A percentile compares a stretch with the other conserved stretches of the same genome.
Conservation (phyloP, 2,797 vertebrate species). For the Eleutherodactylus coqui region DNA sequence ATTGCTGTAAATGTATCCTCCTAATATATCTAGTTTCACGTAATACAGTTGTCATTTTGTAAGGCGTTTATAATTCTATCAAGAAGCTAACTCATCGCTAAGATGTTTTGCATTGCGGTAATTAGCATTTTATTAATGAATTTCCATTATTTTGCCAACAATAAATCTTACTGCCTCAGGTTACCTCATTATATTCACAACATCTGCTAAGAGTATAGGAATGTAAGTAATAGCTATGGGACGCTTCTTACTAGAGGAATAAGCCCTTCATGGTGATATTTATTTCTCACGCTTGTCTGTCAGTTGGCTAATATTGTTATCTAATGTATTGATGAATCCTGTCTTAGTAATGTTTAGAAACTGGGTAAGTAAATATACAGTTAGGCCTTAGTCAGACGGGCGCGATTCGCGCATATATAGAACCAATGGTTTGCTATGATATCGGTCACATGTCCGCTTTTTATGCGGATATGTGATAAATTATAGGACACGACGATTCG, state of each 20-base stretch:
- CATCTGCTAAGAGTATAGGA: slow-evolving; percentile 14
- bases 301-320: neutral
- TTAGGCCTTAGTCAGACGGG: neutral
- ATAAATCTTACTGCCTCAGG: neutral
- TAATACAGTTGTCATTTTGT: too few species aligned
- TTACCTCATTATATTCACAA: slow-evolving; percentile 9
- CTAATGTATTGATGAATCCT: neutral
- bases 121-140: slow-evolving; percentile 8
- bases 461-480: too few species aligned
- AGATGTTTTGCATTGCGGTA: neutral
- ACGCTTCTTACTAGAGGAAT: neutral
- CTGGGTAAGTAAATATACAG: neutral
- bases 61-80: neutral
- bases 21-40: too few species aligned
- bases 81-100: neutral
- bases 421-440: too few species aligned
- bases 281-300: neutral
- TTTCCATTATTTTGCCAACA: slow-evolving; percentile 21
- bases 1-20: too few species aligned
- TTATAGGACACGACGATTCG: too few species aligned
- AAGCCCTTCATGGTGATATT: neutral
- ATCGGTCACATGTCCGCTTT: too few species aligned
- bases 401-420: too few species aligned
- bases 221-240: neutral
- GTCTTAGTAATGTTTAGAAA: neutral